Conservation (phyloP, 2,797 vertebrate species). For the Cichlasoma orientale region DNA sequence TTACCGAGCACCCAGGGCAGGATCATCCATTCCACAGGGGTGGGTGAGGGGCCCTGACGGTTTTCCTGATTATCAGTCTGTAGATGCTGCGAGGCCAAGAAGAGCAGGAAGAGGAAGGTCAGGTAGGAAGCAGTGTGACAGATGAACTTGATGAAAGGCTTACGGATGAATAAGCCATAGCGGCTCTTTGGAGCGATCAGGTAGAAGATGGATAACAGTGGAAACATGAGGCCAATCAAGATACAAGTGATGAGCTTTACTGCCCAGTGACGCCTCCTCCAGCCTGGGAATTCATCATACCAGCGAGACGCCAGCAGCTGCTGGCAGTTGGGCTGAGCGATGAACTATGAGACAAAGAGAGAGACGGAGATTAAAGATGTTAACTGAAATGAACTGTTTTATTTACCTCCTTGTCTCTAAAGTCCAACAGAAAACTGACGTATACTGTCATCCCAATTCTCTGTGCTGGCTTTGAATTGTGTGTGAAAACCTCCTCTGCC, state of each 20-base stretch:
- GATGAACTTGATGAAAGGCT: constrained; percentile 99
- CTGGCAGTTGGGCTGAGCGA: constrained; percentile 98
- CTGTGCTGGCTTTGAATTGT: neutral
- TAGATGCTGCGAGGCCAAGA: constrained; percentile 93
- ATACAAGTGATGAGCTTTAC: constrained; percentile 92
- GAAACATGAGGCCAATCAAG: constrained; percentile 94
- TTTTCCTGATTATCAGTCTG: constrained; percentile 73
- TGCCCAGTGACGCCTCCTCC: constrained; percentile 96
- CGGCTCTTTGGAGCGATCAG: constrained; percentile 92
- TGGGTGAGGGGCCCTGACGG: constrained; percentile 90
- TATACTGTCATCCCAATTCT: too few species aligned
- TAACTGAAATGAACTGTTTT: neutral
- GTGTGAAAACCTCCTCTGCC: neutral
- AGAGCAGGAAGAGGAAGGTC: constrained; percentile 95
- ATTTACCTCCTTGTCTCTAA: neutral
- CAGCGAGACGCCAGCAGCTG: constrained; percentile 96
- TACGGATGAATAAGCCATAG: constrained; percentile 93
- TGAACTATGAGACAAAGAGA: constrained; percentile 83
- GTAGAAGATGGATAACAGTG: constrained; percentile 92
- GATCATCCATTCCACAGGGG: constrained; percentile 97
- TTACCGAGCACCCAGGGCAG: constrained; percentile 99
- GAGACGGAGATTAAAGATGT: neutral
- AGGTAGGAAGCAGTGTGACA: constrained; percentile 98
- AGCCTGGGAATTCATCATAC: constrained; percentile 97
- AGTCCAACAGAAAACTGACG: neutral